Evolutionary conservation across 2,113 vertebrate species (phyloP).

Genomic region (Podarcis raffonei): DNA sequence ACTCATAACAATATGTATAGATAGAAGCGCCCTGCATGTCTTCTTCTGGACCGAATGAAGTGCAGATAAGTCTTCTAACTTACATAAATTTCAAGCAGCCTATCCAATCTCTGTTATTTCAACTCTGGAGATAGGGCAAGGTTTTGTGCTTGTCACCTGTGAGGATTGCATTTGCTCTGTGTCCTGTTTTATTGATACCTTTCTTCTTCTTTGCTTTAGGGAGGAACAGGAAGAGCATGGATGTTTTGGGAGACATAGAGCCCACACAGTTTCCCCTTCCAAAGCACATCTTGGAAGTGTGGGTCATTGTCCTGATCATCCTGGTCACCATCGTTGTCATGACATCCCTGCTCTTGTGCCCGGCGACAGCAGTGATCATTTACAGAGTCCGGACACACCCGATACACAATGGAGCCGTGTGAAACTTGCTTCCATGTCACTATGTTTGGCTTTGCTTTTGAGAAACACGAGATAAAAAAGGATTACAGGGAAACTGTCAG

Average conservation of each 20-base stretch:
- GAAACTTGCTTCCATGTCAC: not conserved
- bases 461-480: not conserved
- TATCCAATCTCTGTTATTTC: not conserved
- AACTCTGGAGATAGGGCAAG: not conserved
- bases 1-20: too few species aligned
- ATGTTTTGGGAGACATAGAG: not conserved
- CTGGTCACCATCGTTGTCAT: slow-evolving; percentile 82
- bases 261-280: slow-evolving; percentile 52
- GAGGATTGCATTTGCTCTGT: not conserved
- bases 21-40: not conserved
- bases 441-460: not conserved
- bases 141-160: not conserved
- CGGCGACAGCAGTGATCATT: slow-evolving; percentile 76
- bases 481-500: not conserved
- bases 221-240: slow-evolving; percentile 53
- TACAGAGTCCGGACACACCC: slow-evolving; percentile 81
- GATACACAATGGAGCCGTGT: slow-evolving; percentile 65
- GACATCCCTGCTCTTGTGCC: slow-evolving; percentile 80
- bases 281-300: slow-evolving; percentile 82
- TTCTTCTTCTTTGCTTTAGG: slow-evolving; percentile 57
- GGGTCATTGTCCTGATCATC: slow-evolving; percentile 83
- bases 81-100: not conserved
- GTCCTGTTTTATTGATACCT: slow-evolving; percentile 1
- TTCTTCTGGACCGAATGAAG: not conserved
- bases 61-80: not conserved